Conservation (phyloP, 2,113 vertebrate species). For the Lepisosteus osseus region DNA sequence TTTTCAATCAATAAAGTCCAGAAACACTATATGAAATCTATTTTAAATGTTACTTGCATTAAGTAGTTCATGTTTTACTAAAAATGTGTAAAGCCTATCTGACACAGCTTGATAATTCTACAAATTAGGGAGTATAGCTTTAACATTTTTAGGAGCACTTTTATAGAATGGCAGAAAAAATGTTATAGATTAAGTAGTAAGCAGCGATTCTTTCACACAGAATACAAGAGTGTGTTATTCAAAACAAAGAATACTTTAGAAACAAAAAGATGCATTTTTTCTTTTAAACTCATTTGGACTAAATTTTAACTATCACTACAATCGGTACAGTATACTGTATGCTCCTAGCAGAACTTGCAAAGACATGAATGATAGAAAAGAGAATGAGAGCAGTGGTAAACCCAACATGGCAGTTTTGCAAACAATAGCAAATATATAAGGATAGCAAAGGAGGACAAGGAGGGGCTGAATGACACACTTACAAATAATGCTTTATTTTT, state of each 20-base stretch:
- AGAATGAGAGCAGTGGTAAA: constrained; percentile 11
- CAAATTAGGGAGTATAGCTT: no score
- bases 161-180: no score
- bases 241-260: background rate
- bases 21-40: no score
- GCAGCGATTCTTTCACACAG: no score
- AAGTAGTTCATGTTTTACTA: no score
- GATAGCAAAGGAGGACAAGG: constrained; percentile 20
- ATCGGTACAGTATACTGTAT: constrained; percentile 33
- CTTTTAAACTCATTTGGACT: constrained; percentile 37
- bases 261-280: constrained; percentile 24
- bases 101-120: no score
- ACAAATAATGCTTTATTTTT: constrained; percentile 33
- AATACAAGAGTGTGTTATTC: no score
- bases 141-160: no score
- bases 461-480: constrained; percentile 29
- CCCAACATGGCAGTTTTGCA: constrained; percentile 37
- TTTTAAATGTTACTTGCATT: no score
- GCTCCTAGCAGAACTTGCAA: constrained; percentile 19
- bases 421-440: constrained; percentile 30
- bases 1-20: no score
- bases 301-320: constrained; percentile 43
- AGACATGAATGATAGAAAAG: constrained; percentile 7
- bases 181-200: no score
- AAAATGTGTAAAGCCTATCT: no score